A percentile compares a stretch with the other conserved stretches of the same genome.
Evolutionary conservation across 2,888 invertebrate species (phyloP).

Genomic region (Orthosia gothica): DNA sequence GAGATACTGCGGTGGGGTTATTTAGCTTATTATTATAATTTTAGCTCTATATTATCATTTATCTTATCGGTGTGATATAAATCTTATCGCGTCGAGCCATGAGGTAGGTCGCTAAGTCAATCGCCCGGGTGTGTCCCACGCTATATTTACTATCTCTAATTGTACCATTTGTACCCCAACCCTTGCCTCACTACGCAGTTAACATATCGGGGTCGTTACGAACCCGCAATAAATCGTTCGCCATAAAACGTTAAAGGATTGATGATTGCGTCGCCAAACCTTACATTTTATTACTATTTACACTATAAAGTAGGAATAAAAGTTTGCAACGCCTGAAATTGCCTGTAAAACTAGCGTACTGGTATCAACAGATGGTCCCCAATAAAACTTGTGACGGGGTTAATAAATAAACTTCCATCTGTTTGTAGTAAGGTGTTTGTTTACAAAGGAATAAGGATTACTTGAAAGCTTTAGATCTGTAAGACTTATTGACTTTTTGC

Average conservation of each 20-base stretch:
- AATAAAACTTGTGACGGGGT: background rate
- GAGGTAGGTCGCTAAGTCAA: background rate
- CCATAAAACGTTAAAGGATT: constrained; percentile 54
- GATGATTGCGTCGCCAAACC: constrained; percentile 38
- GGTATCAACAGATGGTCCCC: constrained; percentile 6
- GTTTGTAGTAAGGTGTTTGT: background rate
- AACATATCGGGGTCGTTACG: constrained; percentile 31
- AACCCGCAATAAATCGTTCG: constrained; percentile 49
- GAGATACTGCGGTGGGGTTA: too few species aligned
- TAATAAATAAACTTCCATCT: background rate
- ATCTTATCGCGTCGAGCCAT: too few species aligned
- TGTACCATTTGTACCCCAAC: constrained; percentile 27
- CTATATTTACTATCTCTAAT: constrained; percentile 30
- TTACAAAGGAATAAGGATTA: background rate
- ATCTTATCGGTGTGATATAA: too few species aligned
- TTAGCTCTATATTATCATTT: too few species aligned
- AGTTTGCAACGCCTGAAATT: constrained; percentile 42
- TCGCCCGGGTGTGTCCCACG: background rate
- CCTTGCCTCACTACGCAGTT: constrained; percentile 20
- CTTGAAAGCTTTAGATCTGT: background rate
- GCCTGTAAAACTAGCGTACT: constrained; percentile 21
- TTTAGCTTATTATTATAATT: too few species aligned
- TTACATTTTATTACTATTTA: constrained; percentile 42
- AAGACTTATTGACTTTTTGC: constrained; percentile 5
- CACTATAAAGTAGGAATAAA: constrained; percentile 45